Base-by-base conservation (phyloP, 2,888 invertebrate species). In the Ecdyonurus torrentis region DNA sequence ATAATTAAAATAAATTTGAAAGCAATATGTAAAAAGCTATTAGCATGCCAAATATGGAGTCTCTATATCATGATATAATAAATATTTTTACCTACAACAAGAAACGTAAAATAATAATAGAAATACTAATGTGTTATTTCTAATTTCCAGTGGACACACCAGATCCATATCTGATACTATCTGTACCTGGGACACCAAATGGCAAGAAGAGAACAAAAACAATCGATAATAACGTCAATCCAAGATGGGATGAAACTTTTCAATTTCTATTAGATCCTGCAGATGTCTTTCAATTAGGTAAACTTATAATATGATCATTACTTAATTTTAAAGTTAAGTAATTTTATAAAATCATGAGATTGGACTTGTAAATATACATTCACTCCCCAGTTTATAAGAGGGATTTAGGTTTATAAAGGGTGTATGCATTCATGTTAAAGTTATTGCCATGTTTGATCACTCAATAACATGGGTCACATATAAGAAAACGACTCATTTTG, bases 201-300 rank as follows among this genome's bases (percentile, higher is more conserved):
- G 72, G 73, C 3, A 68, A 69, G 15, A 72, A 72, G 64, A 66
- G 70, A 58, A 76, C 75, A 1, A 67, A 67, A 19, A 69, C 71
- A 20, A 69, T 73, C 22, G 70, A 72, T 64, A 74, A 75, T 67
- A 70, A 71, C 24, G 65, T 67, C 15, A 73, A 74, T 63, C 76
- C 76, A 1, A 67, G 69, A 10, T 76, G 76, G 76, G 69, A 76
- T 64, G 75, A 76, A 65, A 68, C 69, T 2, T 75, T 76, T 65
- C 69, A 70, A 18, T 75, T 74, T 65, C 70, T 70, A 22, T 65
- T 76, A 7, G 74, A 74, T 65, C 71, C 72, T 15, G 10, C 20
- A 23, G 24, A 59, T 15, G 23, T 55, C n/a, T 55, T 10, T 55
- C 55, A 55, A n/a, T n/a, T 55, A 20, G 55, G 55, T 55, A 20